Percentiles rank a stretch among this genome's conserved stretches.
Conservation (phyloP, 2,113 vertebrate genomes). For the Arenaria interpres region DNA sequence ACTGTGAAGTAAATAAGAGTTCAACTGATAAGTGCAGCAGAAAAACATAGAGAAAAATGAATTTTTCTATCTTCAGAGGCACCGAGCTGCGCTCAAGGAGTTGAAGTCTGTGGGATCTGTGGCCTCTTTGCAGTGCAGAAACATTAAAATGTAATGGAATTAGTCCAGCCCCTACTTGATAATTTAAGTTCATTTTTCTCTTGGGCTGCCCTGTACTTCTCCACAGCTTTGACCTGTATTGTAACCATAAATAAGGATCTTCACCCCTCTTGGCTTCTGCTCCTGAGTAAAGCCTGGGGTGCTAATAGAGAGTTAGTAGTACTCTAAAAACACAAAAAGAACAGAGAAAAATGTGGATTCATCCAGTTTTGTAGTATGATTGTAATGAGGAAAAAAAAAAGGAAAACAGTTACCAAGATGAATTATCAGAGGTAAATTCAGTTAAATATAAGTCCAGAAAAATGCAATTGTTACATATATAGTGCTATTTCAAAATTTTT, state of each 20-base stretch:
- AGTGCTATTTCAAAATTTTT: not conserved
- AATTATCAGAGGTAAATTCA: not conserved
- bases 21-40: not conserved
- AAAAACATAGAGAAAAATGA: not conserved
- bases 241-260: not conserved
- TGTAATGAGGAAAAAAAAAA: not conserved
- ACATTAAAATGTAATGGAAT: not conserved
- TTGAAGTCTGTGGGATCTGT: not conserved
- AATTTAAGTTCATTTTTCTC: not conserved
- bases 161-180: not conserved
- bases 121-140: not conserved
- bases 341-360: not conserved
- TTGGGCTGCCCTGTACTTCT: not conserved
- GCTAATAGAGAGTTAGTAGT: not conserved
- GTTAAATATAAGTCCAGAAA: not conserved
- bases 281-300: not conserved
- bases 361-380: not conserved
- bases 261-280: not conserved
- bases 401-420: not conserved
- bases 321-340: not conserved
- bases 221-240: not conserved
- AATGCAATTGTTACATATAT: not conserved
- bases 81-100: not conserved
- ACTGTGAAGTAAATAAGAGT: not conserved
- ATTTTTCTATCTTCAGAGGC: not conserved